Conservation (phyloP, 2,888 invertebrate species). For the Epinotia nisella region DNA sequence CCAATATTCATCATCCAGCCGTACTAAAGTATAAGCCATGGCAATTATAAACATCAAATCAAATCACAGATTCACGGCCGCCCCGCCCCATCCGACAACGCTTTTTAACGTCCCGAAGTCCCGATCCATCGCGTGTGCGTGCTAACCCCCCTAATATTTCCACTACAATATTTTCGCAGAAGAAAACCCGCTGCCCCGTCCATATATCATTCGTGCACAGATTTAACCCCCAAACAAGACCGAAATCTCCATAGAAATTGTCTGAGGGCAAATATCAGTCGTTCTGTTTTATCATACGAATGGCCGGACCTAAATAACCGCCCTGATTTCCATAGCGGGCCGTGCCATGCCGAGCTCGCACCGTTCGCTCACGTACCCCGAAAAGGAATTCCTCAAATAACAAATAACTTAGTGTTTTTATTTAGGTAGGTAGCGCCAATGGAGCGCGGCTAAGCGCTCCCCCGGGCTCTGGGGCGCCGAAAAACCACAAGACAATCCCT, state of each 20-base stretch:
- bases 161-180: constrained; percentile 63
- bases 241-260: constrained; percentile 83
- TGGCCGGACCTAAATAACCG: constrained; percentile 79
- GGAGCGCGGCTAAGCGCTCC: constrained; percentile 66
- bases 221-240: constrained; percentile 79
- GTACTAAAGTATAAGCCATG: constrained; percentile 44
- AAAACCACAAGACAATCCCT: constrained; percentile 82
- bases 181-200: constrained; percentile 63
- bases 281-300: constrained; percentile 82
- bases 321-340: constrained; percentile 74
- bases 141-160: constrained; percentile 25
- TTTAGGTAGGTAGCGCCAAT: constrained; percentile 57
- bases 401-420: constrained; percentile 52
- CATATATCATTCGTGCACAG: constrained; percentile 78
- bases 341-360: constrained; percentile 67
- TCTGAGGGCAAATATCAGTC: constrained; percentile 78
- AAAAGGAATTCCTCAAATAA: constrained; percentile 53
- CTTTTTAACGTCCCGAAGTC: constrained; percentile 7
- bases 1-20: neutral
- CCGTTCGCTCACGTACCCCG: constrained; percentile 62
- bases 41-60: constrained; percentile 52
- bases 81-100: constrained; percentile 20
- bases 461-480: constrained; percentile 67
- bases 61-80: constrained; percentile 46
- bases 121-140: constrained; percentile 26